Evolutionary conservation across 2,797 vertebrate species (phyloP).

Genomic region (Australoheros facetus): DNA sequence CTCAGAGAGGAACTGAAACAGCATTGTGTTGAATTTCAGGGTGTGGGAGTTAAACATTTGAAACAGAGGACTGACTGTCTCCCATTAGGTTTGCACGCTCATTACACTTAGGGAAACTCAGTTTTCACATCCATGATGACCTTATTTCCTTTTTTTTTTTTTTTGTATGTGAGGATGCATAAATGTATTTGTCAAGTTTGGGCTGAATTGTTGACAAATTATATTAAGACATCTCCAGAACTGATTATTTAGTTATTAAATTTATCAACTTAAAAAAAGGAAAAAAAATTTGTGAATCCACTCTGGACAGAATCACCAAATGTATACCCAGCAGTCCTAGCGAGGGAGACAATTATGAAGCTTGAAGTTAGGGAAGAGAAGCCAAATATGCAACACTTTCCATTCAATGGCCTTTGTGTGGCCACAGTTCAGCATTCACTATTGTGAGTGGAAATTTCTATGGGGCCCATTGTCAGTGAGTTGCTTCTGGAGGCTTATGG

Average conservation of each 20-base stretch:
- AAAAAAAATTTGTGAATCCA: neutral
- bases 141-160: neutral
- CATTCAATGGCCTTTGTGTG: conserved; percentile 70
- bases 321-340: neutral
- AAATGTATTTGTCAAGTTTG: neutral
- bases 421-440: conserved; percentile 65
- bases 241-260: neutral
- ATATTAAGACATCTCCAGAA: neutral
- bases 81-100: conserved; percentile 19
- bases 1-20: conserved; percentile 64
- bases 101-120: neutral
- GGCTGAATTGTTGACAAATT: neutral
- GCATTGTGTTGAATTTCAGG: conserved; percentile 67
- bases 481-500: conserved; percentile 66
- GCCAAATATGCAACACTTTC: conserved; percentile 67
- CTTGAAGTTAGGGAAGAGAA: conserved; percentile 19
- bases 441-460: conserved; percentile 57
- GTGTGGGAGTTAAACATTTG: conserved; percentile 56
- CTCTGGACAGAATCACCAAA: neutral
- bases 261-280: neutral
- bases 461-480: conserved; percentile 65
- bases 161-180: neutral
- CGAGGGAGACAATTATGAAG: neutral
- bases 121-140: neutral
- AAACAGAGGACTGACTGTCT: conserved; percentile 68